phyloP scores from a whole-genome alignment of 53 echinoderm and acorn worm genomes.

The Echinarachnius parma region DNA sequence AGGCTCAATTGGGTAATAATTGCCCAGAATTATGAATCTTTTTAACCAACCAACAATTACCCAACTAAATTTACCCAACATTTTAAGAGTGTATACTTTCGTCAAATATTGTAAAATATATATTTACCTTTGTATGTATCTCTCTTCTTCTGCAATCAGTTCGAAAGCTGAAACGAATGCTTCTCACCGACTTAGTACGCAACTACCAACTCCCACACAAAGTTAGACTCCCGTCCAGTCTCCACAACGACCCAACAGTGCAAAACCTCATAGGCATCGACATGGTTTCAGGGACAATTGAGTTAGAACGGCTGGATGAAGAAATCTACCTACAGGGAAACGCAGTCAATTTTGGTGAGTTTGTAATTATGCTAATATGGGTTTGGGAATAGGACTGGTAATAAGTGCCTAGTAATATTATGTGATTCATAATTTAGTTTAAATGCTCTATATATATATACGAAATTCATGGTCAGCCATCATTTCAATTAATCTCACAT shows the following conservation, averaged over 20 bases:
- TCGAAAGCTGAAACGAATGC: conserved; percentile 45
- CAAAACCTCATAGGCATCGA: conserved; percentile 48
- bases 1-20: too few relatives aligned
- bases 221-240: conserved; percentile 48
- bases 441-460: too few relatives aligned
- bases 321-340: conserved; percentile 85
- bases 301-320: conserved; percentile 55
- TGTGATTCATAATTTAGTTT: too few relatives aligned
- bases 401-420: too few relatives aligned
- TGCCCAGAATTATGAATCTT: too few relatives aligned
- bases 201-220: conserved; percentile 66
- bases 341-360: conserved; percentile 90
- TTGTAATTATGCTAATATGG: too few relatives aligned
- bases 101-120: conserved; percentile 24
- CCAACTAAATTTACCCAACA: too few relatives aligned
- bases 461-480: too few relatives aligned
- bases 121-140: neutral
- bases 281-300: conserved; percentile 51
- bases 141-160: conserved; percentile 16
- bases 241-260: neutral
- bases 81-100: too few relatives aligned
- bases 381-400: too few relatives aligned
- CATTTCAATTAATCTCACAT: too few relatives aligned
- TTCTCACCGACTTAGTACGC: conserved; percentile 57
- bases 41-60: too few relatives aligned